These are phyloP conservation scores for Toxotes jaculatrix DNA, from an alignment of 2,113 vertebrate species.

Conservation along the genomic window DNA sequence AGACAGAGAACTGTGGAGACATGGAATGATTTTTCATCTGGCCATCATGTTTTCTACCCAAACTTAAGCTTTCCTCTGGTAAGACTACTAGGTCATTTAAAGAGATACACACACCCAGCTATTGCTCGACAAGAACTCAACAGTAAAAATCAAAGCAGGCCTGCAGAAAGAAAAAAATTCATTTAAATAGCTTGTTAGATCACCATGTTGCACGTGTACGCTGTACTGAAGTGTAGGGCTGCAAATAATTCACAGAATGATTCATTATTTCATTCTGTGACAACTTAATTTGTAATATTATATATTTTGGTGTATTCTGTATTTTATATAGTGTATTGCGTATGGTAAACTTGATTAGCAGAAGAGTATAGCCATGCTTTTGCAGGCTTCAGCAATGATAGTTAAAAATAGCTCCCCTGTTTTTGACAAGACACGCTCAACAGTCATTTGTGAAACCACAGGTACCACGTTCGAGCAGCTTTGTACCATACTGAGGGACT, in stretches of 20 bases:
- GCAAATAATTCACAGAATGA: not conserved
- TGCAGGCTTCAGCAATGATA: not conserved
- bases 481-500: not conserved
- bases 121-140: not conserved
- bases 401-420: not conserved
- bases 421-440: not conserved
- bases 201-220: not conserved
- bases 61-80: not conserved
- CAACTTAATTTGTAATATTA: not conserved
- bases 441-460: constrained; percentile 40
- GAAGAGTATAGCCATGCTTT: not conserved
- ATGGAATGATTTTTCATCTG: constrained; percentile 6
- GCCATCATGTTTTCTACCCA: constrained; percentile 3
- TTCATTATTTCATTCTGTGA: not conserved
- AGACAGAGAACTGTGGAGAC: not conserved
- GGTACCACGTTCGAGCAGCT: not conserved
- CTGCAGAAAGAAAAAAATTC: not conserved
- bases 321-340: not conserved
- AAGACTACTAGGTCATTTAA: not conserved
- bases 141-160: not conserved
- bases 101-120: not conserved
- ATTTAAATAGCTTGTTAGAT: not conserved
- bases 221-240: not conserved
- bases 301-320: not conserved
- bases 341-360: not conserved